Base-by-base conservation (phyloP, 2,113 vertebrate genomes). In the Entosphenus tridentatus region DNA sequence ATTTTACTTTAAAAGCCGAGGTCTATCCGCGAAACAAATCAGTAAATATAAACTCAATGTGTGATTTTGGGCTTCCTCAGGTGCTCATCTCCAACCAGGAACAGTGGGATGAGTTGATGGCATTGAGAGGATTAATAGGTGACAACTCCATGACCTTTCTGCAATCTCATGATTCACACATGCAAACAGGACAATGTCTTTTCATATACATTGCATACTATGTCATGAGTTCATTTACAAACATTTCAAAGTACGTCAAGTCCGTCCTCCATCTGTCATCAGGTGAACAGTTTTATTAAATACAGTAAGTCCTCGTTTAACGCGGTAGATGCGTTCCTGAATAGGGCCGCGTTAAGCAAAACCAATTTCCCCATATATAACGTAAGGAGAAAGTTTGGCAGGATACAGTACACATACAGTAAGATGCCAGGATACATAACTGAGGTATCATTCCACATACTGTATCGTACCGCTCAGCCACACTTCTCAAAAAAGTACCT, bases 41-140 rank as follows among this genome's bases (percentile, higher is more conserved):
- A 39, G 39, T 39, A 39, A 39, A 39, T 39, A 39, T 39, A 39
- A 39, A 39, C 39, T 39, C 39, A 39, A 39, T 39, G 39, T 39
- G 39, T 62, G 69, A 67, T 21, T 9, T 55, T 39, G 69, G 78
- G 72, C 78, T 72, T 68, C 57, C 71, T 57, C 75, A 96, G 93
- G 76, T 79, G 9, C 79, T 78, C 69, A 73, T 89, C 75, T 84
- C 72, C 70, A 91, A 80, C 77, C 87, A 89, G 72, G 87, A 92
- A 68, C 88, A 86, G 67, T 97, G 93, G 91, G 86, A 87, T 67
- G 87, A 89, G 72, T 77, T 86, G 79, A 80, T 95, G 67, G 75
- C 78, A 56, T 81, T 79, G 56, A 87, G 81, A 79, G 91, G 91
- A 74, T 79, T 96, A 73, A 83, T 80, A 72, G 91, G 91, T 97